These are phyloP conservation scores for Catostomus latipinnis DNA, from an alignment of 2,797 vertebrate genomes.

Conservation along the genomic window DNA sequence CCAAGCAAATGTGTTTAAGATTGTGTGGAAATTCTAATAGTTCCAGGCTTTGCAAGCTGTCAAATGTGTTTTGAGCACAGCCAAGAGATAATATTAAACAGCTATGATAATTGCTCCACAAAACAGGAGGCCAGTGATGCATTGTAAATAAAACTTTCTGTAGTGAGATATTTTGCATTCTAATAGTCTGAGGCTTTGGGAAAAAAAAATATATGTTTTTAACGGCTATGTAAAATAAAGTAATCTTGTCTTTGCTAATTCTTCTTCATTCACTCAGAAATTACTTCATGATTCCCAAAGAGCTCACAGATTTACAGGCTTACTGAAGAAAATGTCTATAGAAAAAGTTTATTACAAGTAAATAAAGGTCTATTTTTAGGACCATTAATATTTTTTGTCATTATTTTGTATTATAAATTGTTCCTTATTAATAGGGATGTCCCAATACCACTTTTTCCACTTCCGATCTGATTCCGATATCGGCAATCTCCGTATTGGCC, in stretches of 20 bases:
- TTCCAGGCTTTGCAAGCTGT: constrained; percentile 39
- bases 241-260: not conserved
- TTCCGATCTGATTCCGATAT: too few relatives aligned
- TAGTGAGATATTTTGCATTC: not conserved
- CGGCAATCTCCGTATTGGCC: too few relatives aligned
- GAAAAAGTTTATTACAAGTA: too few relatives aligned
- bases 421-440: too few relatives aligned
- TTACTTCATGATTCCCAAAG: not conserved
- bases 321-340: too few relatives aligned
- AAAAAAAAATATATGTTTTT: not conserved
- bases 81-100: constrained; percentile 55
- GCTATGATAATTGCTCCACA: constrained; percentile 58
- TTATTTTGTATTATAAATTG: too few relatives aligned
- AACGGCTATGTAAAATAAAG: not conserved
- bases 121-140: constrained; percentile 51
- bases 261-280: not conserved
- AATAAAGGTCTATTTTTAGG: too few relatives aligned
- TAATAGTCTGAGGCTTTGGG: too few relatives aligned
- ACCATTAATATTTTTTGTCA: too few relatives aligned
- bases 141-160: constrained; percentile 24
- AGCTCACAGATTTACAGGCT: not conserved
- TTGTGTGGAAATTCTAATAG: constrained; percentile 40
- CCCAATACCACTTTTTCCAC: too few relatives aligned
- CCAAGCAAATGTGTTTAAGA: constrained; percentile 2
- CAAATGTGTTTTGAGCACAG: constrained; percentile 35